A percentile compares a stretch with the other conserved stretches of the same genome.
Evolutionary conservation across 1,140 invertebrate genomes (phyloP).

Genomic region (Cyclina sinensis): DNA sequence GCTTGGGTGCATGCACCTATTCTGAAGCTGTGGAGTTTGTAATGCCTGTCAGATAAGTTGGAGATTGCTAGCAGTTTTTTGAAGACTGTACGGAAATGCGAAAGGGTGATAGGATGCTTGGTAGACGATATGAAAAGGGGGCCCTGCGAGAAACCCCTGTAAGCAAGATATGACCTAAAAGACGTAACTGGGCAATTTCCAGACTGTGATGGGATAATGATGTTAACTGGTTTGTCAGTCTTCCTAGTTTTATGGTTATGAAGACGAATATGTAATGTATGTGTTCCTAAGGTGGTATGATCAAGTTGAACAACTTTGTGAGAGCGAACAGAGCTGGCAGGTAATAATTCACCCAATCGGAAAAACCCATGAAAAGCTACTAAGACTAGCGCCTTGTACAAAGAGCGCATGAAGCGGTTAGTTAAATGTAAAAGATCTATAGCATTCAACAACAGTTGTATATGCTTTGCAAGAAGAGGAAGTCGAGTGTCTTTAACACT

Average conservation of each 20-base stretch:
- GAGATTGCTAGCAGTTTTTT: not conserved
- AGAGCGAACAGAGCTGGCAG: not conserved
- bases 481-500: not conserved
- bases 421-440: not conserved
- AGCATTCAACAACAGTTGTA: not conserved
- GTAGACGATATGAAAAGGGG: conserved; percentile 20
- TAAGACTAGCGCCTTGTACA: not conserved
- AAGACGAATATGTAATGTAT: not conserved
- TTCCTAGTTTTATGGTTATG: conserved; percentile 27
- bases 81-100: not conserved
- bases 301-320: conserved; percentile 17
- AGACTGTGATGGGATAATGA: not conserved
- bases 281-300: not conserved
- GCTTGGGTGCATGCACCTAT: conserved; percentile 37
- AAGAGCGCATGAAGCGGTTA: not conserved
- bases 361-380: conserved; percentile 44
- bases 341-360: conserved; percentile 19
- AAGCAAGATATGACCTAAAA: not conserved
- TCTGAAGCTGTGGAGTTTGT: conserved; percentile 38
- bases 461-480: conserved; percentile 8
- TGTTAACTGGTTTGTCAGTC: conserved; percentile 25
- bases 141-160: not conserved
- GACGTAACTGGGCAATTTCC: not conserved
- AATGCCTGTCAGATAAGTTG: not conserved
- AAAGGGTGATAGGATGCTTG: not conserved